Evolutionary conservation across 2,797 vertebrate species (phyloP), one percentile per base, ranked within the genome.

Genomic region (Onychomys torridus): DNA sequence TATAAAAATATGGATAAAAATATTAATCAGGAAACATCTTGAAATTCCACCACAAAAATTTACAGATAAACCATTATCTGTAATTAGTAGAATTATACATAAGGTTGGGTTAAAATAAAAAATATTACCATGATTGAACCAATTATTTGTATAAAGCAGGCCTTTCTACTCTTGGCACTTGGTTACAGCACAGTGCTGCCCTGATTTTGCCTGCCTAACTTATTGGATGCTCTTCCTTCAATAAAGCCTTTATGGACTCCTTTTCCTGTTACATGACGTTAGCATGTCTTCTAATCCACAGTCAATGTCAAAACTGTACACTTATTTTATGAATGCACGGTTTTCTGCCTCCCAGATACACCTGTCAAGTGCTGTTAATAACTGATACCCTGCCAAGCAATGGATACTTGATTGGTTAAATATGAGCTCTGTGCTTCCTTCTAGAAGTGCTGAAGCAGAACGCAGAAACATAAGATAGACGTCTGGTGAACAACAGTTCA

Each of bases 381-480:
- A 90, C 14, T 46, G 5, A 76, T 69, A 8, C 6, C 67, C 25
- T 76, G 67, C 61, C 49, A 55, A 90, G 23, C 40, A 90, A 82
- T 65, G 79, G 75, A 89, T 67, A 90, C 29, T 75, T 90, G 43
- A 87, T 52, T 79, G 29, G 88, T 77, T 71, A 81, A 59, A 89
- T 16, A 69, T 40, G 71, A 25, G 34, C 8, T 57, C 25, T 57
- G 63, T 90, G 46, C 43, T 61, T 93, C 34, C 85, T 82, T 46
- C 71, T 69, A 25, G 23, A 55, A 55, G 52, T 55, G 52, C 52
- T 55, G 52, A 55, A 55, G 49, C 57, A 84, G 55, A 23, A 75
- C 6, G 37, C 23, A 34, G 52, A 34, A 76, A 23, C 12, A 4
- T 11, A 86, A n/a, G 52, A 67, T 40, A 34, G n/a, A 52, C 52